Conservation (phyloP, 2,113 vertebrate genomes). For the Tragelaphus imberbis region DNA sequence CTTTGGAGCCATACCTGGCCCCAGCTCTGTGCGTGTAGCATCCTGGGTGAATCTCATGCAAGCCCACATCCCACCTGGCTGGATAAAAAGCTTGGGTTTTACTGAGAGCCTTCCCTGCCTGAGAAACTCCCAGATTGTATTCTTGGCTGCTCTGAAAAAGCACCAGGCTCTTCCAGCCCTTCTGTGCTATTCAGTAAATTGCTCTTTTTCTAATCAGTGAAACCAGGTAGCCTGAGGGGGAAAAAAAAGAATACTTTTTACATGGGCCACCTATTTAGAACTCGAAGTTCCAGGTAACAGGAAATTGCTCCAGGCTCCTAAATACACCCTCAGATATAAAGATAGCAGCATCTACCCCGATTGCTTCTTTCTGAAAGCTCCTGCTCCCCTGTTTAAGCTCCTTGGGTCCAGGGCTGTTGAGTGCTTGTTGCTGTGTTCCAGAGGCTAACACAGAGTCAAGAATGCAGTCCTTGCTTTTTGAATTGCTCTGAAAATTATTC, state of each 20-base stretch:
- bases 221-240: not conserved
- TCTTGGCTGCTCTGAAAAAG: not conserved
- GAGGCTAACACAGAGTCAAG: not conserved
- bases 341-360: no score
- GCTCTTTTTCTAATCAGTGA: not conserved
- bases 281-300: not conserved
- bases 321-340: not conserved
- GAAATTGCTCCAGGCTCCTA: not conserved
- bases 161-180: not conserved
- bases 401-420: not conserved
- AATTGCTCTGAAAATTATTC: not conserved
- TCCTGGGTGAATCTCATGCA: not conserved
- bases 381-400: rapidly evolving
- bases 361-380: not conserved
- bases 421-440: not conserved
- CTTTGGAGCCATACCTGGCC: not conserved
- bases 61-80: not conserved
- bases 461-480: not conserved
- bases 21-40: not conserved
- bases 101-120: not conserved
- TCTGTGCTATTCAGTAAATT: not conserved
- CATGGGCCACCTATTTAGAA: not conserved
- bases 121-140: not conserved
- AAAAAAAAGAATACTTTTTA: not conserved
- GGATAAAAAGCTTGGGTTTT: not conserved